phyloP scores from a whole-genome alignment of 2,797 vertebrate genomes.

The Karalla daura region DNA sequence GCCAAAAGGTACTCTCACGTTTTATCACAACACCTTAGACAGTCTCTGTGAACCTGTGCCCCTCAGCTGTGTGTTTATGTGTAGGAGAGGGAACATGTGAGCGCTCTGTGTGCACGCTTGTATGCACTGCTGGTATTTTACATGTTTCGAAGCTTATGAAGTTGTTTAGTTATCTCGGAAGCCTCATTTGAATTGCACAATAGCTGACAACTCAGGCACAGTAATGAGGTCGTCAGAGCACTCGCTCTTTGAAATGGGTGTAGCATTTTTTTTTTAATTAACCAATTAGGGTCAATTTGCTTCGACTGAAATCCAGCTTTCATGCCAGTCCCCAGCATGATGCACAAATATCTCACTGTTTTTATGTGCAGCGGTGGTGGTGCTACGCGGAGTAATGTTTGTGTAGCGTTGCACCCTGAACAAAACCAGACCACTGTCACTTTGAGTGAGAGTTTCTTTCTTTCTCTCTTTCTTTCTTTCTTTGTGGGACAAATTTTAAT shows the following conservation, averaged over 20 bases:
- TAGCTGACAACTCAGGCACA: constrained; percentile 38
- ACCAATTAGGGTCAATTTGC: constrained; percentile 67
- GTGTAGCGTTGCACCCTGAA: not conserved
- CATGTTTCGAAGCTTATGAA: constrained; percentile 32
- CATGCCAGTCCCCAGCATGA: not conserved
- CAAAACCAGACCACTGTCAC: not conserved
- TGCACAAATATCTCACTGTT: not conserved
- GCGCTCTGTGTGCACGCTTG: constrained; percentile 15
- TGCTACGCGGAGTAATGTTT: not conserved
- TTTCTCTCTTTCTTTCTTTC: too few species aligned
- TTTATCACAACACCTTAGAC: not conserved
- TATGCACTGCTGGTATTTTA: constrained; percentile 57
- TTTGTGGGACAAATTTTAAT: not conserved
- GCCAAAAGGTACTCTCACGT: not conserved
- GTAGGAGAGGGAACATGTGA: constrained; percentile 20
- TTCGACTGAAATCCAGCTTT: constrained; percentile 26
- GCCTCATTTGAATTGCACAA: constrained; percentile 58
- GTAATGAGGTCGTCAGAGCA: constrained; percentile 57
- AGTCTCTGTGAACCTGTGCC: not conserved
- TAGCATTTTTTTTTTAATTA: constrained; percentile 36
- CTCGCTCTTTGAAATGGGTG: constrained; percentile 37
- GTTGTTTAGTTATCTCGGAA: constrained; percentile 44
- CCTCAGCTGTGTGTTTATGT: not conserved
- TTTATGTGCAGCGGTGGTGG: constrained; percentile 1
- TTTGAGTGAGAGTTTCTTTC: not conserved